A percentile compares a stretch with the other conserved stretches of the same genome.
Conservation (phyloP, 2,797 vertebrate genomes). For the Clarias laeviceps region DNA sequence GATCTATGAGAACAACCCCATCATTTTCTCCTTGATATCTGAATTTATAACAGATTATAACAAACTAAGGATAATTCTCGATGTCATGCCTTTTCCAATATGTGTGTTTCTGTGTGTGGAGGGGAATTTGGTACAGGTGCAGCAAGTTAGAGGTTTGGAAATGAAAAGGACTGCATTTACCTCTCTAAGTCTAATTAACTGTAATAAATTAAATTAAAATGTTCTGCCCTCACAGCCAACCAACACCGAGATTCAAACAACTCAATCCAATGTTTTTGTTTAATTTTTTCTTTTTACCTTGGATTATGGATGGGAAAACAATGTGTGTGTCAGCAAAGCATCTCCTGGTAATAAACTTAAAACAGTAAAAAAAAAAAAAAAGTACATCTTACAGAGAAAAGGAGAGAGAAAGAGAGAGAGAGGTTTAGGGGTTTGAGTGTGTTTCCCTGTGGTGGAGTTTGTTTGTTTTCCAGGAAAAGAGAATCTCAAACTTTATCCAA, state of each 20-base stretch:
- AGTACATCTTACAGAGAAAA: not conserved
- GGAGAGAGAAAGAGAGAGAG: not conserved
- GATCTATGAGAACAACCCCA: not conserved
- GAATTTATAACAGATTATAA: not conserved
- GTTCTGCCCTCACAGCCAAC: not conserved
- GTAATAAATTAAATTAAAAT: not conserved
- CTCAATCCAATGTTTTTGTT: not conserved
- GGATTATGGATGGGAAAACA: not conserved
- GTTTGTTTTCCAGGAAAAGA: not conserved
- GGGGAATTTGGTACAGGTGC: too few species aligned
- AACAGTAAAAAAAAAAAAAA: not conserved
- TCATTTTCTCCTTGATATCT: not conserved
- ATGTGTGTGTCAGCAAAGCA: not conserved
- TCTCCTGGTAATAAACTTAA: not conserved
- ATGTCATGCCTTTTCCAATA: not conserved
- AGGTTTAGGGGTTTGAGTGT: not conserved
- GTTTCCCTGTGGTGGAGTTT: not conserved
- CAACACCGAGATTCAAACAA: not conserved
- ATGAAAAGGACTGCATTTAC: too few species aligned
- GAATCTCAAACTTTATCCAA: not conserved
- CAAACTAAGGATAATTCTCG: not conserved
- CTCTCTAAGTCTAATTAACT: not conserved
- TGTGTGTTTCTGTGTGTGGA: too few species aligned
- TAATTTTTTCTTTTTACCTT: not conserved
- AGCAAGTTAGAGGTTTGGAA: too few species aligned